These are phyloP conservation scores for Thaumatotibia leucotreta DNA, from an alignment of 1,140 invertebrate species.

Conservation along the genomic window DNA sequence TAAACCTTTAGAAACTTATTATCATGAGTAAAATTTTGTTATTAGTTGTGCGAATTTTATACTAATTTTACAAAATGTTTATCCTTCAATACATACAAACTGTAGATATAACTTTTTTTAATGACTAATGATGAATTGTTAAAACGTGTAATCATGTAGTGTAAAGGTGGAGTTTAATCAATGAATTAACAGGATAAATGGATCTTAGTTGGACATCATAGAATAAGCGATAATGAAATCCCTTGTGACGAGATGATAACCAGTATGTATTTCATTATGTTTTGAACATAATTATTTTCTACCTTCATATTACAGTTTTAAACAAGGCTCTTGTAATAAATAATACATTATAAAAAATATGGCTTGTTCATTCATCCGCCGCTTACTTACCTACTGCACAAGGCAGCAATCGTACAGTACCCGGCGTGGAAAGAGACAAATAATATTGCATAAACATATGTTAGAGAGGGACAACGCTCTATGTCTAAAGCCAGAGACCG, in stretches of 20 bases:
- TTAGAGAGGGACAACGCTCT: no score
- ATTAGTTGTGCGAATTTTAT: conserved; percentile 4
- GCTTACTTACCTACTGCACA: no score
- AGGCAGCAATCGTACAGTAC: no score
- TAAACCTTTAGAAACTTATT: not conserved
- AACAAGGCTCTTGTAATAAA: conserved; percentile 11
- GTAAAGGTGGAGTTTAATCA: not conserved
- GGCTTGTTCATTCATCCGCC: not conserved
- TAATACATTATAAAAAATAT: not conserved
- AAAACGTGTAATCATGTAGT: conserved; percentile 11
- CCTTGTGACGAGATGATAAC: not conserved
- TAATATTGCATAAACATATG: no score
- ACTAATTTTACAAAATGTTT: conserved; percentile 11
- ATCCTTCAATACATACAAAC: conserved; percentile 2
- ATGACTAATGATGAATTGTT: conserved; percentile 7
- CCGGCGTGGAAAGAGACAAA: no score
- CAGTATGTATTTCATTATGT: conserved; percentile 12
- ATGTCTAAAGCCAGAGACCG: no score
- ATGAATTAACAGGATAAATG: not conserved
- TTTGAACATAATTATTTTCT: conserved; percentile 13
- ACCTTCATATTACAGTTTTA: conserved; percentile 10
- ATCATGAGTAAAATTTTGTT: conserved; percentile 1
- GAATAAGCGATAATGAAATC: not conserved
- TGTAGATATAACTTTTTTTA: conserved; percentile 12
- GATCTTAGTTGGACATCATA: not conserved